A percentile compares a stretch with the other conserved stretches of the same genome.
Evolutionary conservation across 30 jellyfish, hydroid and myxozoan genomes (phyloP).

Genomic region (Hydractinia echinata): DNA sequence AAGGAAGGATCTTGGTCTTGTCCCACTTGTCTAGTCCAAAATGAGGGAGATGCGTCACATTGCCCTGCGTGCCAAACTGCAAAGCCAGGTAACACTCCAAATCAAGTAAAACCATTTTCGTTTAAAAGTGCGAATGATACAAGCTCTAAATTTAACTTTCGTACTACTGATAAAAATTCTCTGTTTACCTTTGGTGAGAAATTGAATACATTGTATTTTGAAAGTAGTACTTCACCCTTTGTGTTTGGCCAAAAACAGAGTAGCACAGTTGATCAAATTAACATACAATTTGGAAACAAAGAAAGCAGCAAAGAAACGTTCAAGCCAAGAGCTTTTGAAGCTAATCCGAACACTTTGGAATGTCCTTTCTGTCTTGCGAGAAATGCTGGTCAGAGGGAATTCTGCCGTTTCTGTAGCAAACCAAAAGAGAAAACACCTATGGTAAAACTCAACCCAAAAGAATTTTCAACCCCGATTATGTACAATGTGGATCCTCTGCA

Average conservation of each 20-base stretch:
- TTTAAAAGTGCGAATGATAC: no score
- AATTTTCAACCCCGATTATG: conserved; percentile 16
- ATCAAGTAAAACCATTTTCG: no score
- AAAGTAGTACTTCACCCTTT: no score
- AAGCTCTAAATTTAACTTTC: no score
- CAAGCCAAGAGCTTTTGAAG: conserved; percentile 13
- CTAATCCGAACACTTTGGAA: conserved; percentile 47
- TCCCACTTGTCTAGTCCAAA: conserved; percentile 23
- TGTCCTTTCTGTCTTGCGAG: conserved; percentile 34
- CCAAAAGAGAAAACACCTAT: conserved; percentile 31
- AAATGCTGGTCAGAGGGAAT: conserved; percentile 30
- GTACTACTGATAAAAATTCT: no score
- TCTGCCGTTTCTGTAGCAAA: conserved; percentile 17
- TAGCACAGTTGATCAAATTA: background rate
- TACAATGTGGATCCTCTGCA: background rate
- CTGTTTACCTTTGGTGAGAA: no score
- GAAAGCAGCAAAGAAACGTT: no score
- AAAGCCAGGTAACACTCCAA: background rate
- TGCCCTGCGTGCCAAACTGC: conserved; percentile 32
- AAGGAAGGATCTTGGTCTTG: conserved; percentile 25
- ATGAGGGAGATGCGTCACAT: background rate
- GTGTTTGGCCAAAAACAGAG: no score
- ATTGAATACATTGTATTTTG: no score
- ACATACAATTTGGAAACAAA: background rate
- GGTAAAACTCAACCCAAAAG: conserved; percentile 25